Base-by-base conservation (phyloP, 2,113 vertebrate species). In the Sitta europaea region DNA sequence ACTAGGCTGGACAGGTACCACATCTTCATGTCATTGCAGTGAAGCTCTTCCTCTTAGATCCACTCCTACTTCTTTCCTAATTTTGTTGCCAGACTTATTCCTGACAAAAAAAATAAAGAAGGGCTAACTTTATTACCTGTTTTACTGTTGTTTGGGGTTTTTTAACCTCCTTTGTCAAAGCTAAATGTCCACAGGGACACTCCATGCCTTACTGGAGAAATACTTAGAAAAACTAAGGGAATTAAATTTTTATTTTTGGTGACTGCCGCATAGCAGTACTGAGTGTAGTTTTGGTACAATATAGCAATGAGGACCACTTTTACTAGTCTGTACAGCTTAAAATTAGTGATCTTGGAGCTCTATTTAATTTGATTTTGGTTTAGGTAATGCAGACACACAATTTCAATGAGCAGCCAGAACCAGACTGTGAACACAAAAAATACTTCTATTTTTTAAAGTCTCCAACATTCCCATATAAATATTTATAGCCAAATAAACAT, bases 111-210 rank as follows among this genome's bases (percentile, higher is more conserved):
- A 65, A 40, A 53, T 35, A 33, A 67, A 80, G 10, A 9, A 58
- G 2, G 6, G 6, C 7, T 35, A 12, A 45, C 1, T 47, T 66
- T 55, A 40, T 53, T 36, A 18, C 4, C 25, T 47, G 0, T 2
- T 42, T 47, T 40, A 59, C 38, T 51, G 9, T 3, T 67, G 8
- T 7, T 81, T 38, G 9, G 5, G 23, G 1, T 1, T 42, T 29
- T 68, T 66, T 43, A 78, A 51, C 17, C 2, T 61, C 23, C 47
- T 77, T 48, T 79, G 23, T 40, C 43, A 83, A 83, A 83, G 33
- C 5, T 48, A 27, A 35, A 4, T 48, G 33, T 7, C 58, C 24
- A 55, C 11, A 36, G 24, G 24, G 4, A 48, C 35, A 24, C 5
- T 61, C 27, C 36, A 13, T 23, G 15, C 14, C 31, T 54, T 42